phyloP scores from a whole-genome alignment of 2,888 invertebrate species.

The Trileptium ribeirensis region DNA sequence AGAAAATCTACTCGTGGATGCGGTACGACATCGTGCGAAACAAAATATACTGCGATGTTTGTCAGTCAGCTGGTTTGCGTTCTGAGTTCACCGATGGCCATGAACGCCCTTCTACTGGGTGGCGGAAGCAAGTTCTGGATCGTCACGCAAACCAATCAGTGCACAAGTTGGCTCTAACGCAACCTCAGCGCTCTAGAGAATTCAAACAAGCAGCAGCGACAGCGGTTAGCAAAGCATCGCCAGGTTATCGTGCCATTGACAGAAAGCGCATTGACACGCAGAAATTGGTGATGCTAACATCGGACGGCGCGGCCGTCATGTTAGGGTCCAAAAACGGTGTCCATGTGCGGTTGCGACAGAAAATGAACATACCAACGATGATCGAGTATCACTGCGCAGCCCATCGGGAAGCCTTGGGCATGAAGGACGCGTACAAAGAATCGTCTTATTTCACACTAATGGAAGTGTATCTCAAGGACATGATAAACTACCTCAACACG shows the following conservation, averaged over 20 bases:
- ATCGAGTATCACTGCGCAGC: constrained; percentile 7
- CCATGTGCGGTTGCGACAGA: neutral
- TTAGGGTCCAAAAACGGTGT: neutral
- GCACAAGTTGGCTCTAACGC: neutral
- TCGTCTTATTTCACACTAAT: too few relatives aligned
- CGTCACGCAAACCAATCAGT: neutral
- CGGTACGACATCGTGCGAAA: too few relatives aligned
- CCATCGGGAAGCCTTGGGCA: neutral
- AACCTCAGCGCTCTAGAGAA: neutral
- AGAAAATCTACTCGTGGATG: too few relatives aligned
- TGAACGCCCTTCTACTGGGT: neutral
- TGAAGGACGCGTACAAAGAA: neutral
- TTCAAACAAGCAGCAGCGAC: neutral
- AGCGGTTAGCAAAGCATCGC: neutral
- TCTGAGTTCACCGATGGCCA: neutral
- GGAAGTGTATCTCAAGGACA: neutral
- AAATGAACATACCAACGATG: neutral
- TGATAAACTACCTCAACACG: neutral
- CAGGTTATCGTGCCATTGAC: too few relatives aligned
- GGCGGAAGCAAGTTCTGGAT: neutral
- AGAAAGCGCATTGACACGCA: neutral
- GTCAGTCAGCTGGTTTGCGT: neutral
- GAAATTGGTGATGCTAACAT: neutral
- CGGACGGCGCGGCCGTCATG: neutral
- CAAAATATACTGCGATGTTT: too few relatives aligned